A percentile compares a stretch with the other conserved stretches of the same genome.
phyloP scores from a whole-genome alignment of 2,113 vertebrate species.

The Oxygymnocypris stewartii region DNA sequence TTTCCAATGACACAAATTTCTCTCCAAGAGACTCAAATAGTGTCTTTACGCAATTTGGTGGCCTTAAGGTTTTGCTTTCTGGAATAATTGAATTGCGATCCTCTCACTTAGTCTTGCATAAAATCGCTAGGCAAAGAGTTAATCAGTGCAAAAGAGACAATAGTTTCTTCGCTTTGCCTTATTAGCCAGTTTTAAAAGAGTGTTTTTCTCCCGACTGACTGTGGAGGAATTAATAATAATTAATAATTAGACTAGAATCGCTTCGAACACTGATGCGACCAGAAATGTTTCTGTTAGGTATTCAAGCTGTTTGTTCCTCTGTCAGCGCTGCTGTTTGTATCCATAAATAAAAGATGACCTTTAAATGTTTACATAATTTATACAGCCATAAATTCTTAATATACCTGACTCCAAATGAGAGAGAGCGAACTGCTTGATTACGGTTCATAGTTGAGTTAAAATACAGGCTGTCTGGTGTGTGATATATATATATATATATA shows the following conservation, averaged over 20 bases:
- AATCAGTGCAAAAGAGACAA: conserved; percentile 94
- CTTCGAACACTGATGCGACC: conserved; percentile 8
- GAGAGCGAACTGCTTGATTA: conserved; percentile 54
- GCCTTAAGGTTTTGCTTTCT: conserved; percentile 80
- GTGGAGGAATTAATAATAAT: no score
- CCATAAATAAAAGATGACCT: conserved; percentile 65
- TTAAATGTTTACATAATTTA: conserved; percentile 66
- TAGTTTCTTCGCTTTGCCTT: conserved; percentile 80
- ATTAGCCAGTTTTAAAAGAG: conserved; percentile 78
- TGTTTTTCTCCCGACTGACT: conserved; percentile 31
- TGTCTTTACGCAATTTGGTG: conserved; percentile 86
- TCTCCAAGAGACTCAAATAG: conserved; percentile 84
- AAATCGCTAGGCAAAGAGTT: conserved; percentile 90
- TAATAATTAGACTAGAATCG: conserved; percentile 17
- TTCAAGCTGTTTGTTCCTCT: conserved; percentile 57
- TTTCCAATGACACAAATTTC: conserved; percentile 90
- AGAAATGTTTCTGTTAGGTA: conserved; percentile 51
- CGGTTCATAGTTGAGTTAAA: conserved; percentile 53
- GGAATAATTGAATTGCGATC: conserved; percentile 90
- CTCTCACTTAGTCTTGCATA: conserved; percentile 86
- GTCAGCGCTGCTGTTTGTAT: conserved; percentile 61
- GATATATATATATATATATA: no score
- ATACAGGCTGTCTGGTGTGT: conserved; percentile 12
- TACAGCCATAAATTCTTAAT: conserved; percentile 63
- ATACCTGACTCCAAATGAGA: conserved; percentile 55